Conservation (phyloP, 2,797 vertebrate species). For the Orientallactaga sibirica region DNA sequence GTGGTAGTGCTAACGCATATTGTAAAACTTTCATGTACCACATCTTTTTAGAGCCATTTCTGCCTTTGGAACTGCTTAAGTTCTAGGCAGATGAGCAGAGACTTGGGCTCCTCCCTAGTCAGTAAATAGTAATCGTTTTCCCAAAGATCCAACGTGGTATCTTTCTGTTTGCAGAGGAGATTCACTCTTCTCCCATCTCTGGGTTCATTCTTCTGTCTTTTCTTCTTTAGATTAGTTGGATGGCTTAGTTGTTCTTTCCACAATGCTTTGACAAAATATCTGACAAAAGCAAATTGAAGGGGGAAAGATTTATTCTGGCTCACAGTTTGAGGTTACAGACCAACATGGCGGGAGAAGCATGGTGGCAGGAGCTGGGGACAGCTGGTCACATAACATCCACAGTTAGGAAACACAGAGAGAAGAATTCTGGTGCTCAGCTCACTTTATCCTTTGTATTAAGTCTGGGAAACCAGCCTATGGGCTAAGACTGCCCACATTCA, state of each 20-base stretch:
- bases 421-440: neutral
- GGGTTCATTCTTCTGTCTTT: neutral
- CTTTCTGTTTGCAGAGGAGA: neutral
- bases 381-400: neutral
- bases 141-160: neutral
- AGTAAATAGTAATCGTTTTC: neutral
- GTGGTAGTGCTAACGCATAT: neutral
- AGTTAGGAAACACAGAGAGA: neutral
- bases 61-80: neutral
- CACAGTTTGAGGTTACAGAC: neutral
- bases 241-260: neutral
- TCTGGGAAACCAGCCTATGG: neutral
- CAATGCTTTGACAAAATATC: neutral
- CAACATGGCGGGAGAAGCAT: neutral
- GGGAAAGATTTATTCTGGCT: neutral
- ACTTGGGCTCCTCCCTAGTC: accelerated
- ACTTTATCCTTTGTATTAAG: neutral
- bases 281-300: neutral
- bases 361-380: neutral
- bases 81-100: neutral
- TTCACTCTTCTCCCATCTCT: neutral
- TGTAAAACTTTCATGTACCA: neutral
- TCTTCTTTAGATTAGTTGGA: neutral
- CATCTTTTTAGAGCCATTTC: neutral
- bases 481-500: neutral